Evolutionary conservation across 2,888 invertebrate species (phyloP).

Genomic region (Reticulitermes lucifugus): DNA sequence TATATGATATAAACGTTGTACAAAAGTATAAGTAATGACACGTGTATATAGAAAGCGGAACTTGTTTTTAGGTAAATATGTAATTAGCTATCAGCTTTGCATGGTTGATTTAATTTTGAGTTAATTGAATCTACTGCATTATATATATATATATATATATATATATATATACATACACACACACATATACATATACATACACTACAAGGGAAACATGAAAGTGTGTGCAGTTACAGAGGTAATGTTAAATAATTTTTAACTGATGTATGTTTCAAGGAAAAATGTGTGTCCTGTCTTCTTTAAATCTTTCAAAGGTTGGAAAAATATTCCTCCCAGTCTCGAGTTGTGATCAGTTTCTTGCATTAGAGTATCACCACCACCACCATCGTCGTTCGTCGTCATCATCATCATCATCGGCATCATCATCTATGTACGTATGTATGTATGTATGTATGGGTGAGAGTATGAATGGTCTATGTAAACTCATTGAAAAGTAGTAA

Average conservation of each 20-base stretch:
- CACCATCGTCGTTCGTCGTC: neutral
- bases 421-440: no score
- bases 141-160: neutral
- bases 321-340: conserved; percentile 39
- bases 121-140: conserved; percentile 39
- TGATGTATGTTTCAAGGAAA: conserved; percentile 31
- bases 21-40: conserved; percentile 36
- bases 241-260: conserved; percentile 42
- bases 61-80: conserved; percentile 41
- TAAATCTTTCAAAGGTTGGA: conserved; percentile 24
- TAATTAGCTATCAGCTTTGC: conserved; percentile 39
- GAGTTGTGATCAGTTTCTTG: conserved; percentile 48
- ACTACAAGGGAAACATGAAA: conserved; percentile 31
- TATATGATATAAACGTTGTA: conserved; percentile 43
- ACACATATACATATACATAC: conserved; percentile 16
- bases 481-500: conserved; percentile 2
- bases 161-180: no score
- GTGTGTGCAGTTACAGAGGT: conserved; percentile 35
- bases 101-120: conserved; percentile 41
- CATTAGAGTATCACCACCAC: conserved; percentile 2
- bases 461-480: neutral
- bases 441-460: neutral
- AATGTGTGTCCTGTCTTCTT: conserved; percentile 22
- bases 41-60: conserved; percentile 23
- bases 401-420: neutral